Percentiles rank a stretch among this genome's conserved stretches.
Evolutionary conservation across 2,888 invertebrate species (phyloP).

Genomic region (Ophion ventricosus): DNA sequence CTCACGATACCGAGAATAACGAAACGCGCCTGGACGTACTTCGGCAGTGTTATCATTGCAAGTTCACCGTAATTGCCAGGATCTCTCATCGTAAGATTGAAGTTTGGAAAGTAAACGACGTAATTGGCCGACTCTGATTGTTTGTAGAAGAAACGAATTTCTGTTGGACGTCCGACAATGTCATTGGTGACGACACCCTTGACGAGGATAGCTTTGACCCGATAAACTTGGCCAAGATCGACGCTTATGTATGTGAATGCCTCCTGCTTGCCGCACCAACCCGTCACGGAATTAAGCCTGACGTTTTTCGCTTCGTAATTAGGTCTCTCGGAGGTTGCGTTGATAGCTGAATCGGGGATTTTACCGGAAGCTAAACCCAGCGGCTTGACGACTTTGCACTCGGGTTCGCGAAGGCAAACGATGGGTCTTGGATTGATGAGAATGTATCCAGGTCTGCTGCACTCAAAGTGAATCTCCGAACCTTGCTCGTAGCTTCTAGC

Average conservation of each 20-base stretch:
- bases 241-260: constrained; percentile 98
- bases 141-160: constrained; percentile 98
- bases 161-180: constrained; percentile 97
- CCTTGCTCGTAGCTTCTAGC: constrained; percentile 94
- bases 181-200: constrained; percentile 98
- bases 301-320: constrained; percentile 96
- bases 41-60: constrained; percentile 97
- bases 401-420: constrained; percentile 95
- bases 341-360: constrained; percentile 97
- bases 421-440: constrained; percentile 96
- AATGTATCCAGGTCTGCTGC: constrained; percentile 95
- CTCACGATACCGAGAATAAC: constrained; percentile 97
- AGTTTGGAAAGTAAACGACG: constrained; percentile 98
- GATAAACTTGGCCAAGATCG: constrained; percentile 95
- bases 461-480: constrained; percentile 95
- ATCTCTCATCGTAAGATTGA: constrained; percentile 96
- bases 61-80: constrained; percentile 98
- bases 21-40: constrained; percentile 96
- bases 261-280: constrained; percentile 98
- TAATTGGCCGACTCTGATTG: constrained; percentile 97
- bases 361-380: constrained; percentile 95
- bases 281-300: constrained; percentile 95
- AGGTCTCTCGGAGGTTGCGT: constrained; percentile 96
- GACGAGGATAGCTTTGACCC: constrained; percentile 96
- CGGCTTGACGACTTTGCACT: constrained; percentile 96